phyloP scores from a whole-genome alignment of 1,140 invertebrate genomes.

The Hesperophylax magnus region DNA sequence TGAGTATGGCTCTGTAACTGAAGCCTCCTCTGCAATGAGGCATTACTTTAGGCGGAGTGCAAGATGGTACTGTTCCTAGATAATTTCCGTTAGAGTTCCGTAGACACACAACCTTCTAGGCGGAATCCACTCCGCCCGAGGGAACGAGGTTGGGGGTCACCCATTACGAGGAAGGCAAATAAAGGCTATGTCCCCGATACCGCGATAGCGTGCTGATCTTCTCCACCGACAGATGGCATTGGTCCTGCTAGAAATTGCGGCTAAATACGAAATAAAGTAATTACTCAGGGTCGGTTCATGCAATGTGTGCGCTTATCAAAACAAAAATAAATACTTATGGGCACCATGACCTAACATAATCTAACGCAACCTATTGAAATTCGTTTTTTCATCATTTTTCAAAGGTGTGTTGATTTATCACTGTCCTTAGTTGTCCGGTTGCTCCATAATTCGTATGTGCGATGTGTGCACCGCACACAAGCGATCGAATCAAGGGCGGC shows the following conservation, averaged over 20 bases:
- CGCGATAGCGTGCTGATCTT: background rate
- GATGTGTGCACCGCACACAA: too few species aligned
- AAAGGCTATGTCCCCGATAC: constrained; percentile 20
- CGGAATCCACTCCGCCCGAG: background rate
- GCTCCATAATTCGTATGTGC: too few species aligned
- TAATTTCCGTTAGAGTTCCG: constrained; percentile 20
- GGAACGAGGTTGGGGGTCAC: constrained; percentile 1
- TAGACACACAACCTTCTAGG: too few species aligned
- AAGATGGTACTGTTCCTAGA: constrained; percentile 17
- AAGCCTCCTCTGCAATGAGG: background rate
- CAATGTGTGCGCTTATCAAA: too few species aligned
- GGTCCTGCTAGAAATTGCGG: background rate
- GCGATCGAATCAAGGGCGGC: too few species aligned
- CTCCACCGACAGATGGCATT: constrained; percentile 6
- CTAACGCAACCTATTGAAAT: too few species aligned
- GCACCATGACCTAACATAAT: too few species aligned
- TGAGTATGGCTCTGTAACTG: background rate
- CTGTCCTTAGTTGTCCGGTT: too few species aligned
- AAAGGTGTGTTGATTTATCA: too few species aligned
- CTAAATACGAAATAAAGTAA: background rate
- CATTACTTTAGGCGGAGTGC: constrained; percentile 10
- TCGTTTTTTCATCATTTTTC: too few species aligned
- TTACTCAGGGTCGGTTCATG: too few species aligned
- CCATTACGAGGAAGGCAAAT: constrained; percentile 30
- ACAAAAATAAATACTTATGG: too few species aligned